A percentile compares a stretch with the other conserved stretches of the same genome.
Evolutionary conservation across 1,140 invertebrate species (phyloP).

Genomic region (Pseudomyrmex flavicornis): DNA sequence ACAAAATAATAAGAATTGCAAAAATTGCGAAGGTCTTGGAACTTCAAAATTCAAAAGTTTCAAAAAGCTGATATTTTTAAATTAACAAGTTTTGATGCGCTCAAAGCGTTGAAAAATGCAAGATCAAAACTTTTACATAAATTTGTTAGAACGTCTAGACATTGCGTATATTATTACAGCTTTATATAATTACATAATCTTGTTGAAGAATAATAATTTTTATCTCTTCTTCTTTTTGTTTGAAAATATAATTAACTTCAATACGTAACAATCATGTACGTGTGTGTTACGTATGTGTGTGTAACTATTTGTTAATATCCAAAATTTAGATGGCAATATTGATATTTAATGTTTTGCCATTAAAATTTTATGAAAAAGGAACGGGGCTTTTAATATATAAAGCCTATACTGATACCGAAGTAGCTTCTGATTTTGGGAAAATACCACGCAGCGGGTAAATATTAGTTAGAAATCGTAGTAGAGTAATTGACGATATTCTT

Average conservation of each 20-base stretch:
- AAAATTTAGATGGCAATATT: too few relatives aligned
- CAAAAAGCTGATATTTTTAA: neutral
- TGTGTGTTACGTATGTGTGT: too few relatives aligned
- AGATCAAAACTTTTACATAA: neutral
- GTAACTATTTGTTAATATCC: too few relatives aligned
- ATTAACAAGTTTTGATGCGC: neutral
- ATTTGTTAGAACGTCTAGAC: neutral
- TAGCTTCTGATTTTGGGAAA: slow-evolving; percentile 45
- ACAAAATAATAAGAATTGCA: neutral
- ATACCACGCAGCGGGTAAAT: slow-evolving; percentile 53
- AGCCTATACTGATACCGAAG: neutral
- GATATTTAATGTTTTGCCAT: too few relatives aligned
- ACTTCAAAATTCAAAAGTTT: neutral
- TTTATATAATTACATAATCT: too few relatives aligned
- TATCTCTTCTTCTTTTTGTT: too few relatives aligned
- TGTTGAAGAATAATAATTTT: too few relatives aligned
- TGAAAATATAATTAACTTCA: too few relatives aligned
- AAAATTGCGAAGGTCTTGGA: neutral
- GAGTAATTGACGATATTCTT: slow-evolving; percentile 62
- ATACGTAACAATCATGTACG: too few relatives aligned
- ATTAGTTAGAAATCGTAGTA: slow-evolving; percentile 44
- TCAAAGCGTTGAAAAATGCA: neutral
- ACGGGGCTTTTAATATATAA: neutral
- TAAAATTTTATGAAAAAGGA: neutral
- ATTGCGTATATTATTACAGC: neutral